Evolutionary conservation across 2,888 invertebrate species (phyloP), one percentile per base, ranked within the genome.

Genomic region (Stictocephala bisonia): DNA sequence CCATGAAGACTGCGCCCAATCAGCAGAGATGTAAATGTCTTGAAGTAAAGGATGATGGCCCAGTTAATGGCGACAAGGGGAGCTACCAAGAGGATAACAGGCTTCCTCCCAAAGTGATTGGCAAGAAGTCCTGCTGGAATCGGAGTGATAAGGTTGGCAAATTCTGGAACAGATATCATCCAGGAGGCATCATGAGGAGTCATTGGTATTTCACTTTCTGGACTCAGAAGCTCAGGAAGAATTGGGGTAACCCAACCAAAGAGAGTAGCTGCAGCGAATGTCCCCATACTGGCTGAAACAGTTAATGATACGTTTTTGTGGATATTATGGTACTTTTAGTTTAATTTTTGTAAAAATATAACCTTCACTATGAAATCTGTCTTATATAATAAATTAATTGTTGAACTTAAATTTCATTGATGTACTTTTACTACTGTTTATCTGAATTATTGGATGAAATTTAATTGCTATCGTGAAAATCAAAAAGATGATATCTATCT

Each of bases 1-100:
- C 79, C 79, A 27, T 79, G 79, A 20, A 78, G 24, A 31, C 75
- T 29, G 29, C 78, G 71, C 13, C 72, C 78, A 22, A 75, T 50
- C 71, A 75, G 78, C 9, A 79, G 72, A 2, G 71, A 60, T 24
- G 58, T 56, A 2, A 71, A 31, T 18, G 71, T 31, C 29, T 74
- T 58, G 40, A 75, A 73, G 27, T 26, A 60, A n/a, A 78, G 41
- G 24, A 78, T 64, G n/a, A 78, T 9, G 13, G 76, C 53, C 77
- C 76, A 78, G 3, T 76, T 71, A 11, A 73, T 58, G 0, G 77
- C 27, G 27, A 70, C 72, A n/a, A 78, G 44, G 11, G 76, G 78
- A 0, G 72, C 75, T 0, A 76, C 67, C 18, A 60, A 41, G 20
- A 77, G 70, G 13, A 76, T 53, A 20, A 71, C 53, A 22, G 71